Percentiles rank a stretch among this genome's conserved stretches.
These are phyloP conservation scores for Engystomops pustulosus DNA, from an alignment of 2,113 vertebrate genomes.

Conservation along the genomic window DNA sequence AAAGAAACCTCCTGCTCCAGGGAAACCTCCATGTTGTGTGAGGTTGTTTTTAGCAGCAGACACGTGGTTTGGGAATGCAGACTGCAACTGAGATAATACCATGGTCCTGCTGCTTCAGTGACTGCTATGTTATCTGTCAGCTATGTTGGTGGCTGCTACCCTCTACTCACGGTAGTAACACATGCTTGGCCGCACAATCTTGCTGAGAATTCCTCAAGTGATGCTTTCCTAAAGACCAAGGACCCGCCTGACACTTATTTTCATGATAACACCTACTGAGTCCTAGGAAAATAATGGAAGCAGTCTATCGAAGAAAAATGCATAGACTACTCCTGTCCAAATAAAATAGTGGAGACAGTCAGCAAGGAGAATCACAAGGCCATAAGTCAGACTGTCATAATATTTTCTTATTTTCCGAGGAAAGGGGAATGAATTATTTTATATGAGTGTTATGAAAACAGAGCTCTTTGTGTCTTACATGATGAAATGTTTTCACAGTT, in stretches of 20 bases:
- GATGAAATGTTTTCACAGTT: slow-evolving; percentile 35
- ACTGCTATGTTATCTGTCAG: slow-evolving; percentile 36
- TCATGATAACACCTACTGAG: slow-evolving; percentile 17
- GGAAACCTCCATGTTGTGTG: slow-evolving; percentile 33
- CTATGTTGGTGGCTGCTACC: slow-evolving; percentile 42
- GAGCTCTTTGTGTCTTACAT: background rate
- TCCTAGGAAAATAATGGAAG: slow-evolving; percentile 15
- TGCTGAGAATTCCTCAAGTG: slow-evolving; percentile 8
- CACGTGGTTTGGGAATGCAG: slow-evolving; percentile 47
- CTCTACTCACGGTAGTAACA: slow-evolving; percentile 13
- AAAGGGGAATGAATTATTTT: slow-evolving; percentile 15
- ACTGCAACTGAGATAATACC: slow-evolving; percentile 54
- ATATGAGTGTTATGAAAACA: background rate
- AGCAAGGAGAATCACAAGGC: slow-evolving; percentile 1
- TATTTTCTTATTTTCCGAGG: slow-evolving; percentile 7
- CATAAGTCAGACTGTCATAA: slow-evolving; percentile 13
- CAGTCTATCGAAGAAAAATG: background rate
- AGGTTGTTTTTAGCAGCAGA: slow-evolving; percentile 23
- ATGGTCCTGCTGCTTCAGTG: slow-evolving; percentile 27
- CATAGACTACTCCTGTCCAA: background rate
- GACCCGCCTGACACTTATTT: background rate
- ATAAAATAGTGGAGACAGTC: slow-evolving; percentile 14
- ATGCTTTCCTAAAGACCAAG: slow-evolving; percentile 22
- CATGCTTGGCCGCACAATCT: slow-evolving; percentile 13
- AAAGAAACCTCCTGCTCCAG: slow-evolving; percentile 13